These are phyloP conservation scores for Craseonycteris thonglongyai DNA, from an alignment of 2,113 vertebrate genomes.

Conservation along the genomic window DNA sequence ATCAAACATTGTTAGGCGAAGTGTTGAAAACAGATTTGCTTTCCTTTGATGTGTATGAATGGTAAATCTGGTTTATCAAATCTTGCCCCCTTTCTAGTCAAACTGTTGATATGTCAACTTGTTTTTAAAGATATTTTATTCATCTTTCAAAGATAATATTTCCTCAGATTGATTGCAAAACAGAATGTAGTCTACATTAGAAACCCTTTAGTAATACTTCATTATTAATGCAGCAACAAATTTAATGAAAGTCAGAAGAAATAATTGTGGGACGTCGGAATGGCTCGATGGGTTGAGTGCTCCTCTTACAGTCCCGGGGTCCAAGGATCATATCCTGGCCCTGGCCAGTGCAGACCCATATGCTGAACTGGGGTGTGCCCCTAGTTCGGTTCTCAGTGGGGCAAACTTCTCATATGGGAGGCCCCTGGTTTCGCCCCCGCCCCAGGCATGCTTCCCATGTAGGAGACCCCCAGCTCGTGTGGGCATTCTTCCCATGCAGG, in stretches of 20 bases:
- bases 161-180: conserved; percentile 86
- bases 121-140: conserved; percentile 87
- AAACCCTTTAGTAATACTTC: conserved; percentile 88
- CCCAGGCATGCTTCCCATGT: too few species aligned
- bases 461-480: too few species aligned
- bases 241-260: conserved; percentile 89
- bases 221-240: conserved; percentile 87
- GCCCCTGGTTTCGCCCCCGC: too few species aligned
- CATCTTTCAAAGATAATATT: conserved; percentile 93
- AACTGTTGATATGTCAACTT: conserved; percentile 87
- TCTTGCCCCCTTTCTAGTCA: conserved; percentile 92
- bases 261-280: too few species aligned
- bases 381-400: too few species aligned
- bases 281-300: too few species aligned
- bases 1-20: conserved; percentile 87
- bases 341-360: too few species aligned
- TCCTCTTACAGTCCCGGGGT: too few species aligned
- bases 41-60: conserved; percentile 86
- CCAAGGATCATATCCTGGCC: too few species aligned
- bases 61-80: conserved; percentile 91
- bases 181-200: conserved; percentile 87
- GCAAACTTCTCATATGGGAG: too few species aligned
- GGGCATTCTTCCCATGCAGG: too few species aligned
- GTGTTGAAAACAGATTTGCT: conserved; percentile 87
- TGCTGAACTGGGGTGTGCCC: too few species aligned